Evolutionary conservation across 2,888 invertebrate species (phyloP), one percentile per base, ranked within the genome.

Genomic region (Trissolcus japonicus): DNA sequence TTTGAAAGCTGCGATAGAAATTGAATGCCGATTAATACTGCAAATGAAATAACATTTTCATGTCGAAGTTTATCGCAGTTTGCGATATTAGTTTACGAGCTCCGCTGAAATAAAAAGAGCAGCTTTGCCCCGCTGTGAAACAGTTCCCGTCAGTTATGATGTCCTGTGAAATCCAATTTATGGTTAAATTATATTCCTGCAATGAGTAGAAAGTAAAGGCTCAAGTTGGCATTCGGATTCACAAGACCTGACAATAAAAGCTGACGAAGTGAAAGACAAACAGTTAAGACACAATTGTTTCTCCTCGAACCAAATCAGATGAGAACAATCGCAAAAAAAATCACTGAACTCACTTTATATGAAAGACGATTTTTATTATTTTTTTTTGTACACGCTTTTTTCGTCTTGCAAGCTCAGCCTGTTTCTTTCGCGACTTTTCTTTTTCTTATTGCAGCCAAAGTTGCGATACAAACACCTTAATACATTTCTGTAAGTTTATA

Each of bases 101-200:
- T 40, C 4, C 2, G 6, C 11, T 40, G 35, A 61, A 61, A 61
- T 50, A 61, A 51, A 61, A 61, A 61, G 51, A 51, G 35, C 35
- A 35, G 35, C 35, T 35, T 35, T 35, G 35, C 25, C 25, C 6
- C 19, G 25, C 25, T 4, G 25, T 25, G 11, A 35, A 35, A 35
- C 35, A 35, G 25, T 25, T 60, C 46, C 51, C 40, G 61, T 51
- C 61, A 21, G 62, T 54, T 63, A 63, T 63, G 62, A 63, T 63
- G 35, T 63, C 55, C 55, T 46, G 63, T 9, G 46, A n/a, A 55
- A 63, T 63, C 55, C 63, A 46, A 63, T 63, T 63, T 63, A 63
- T 55, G 46, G 54, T 29, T 46, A 46, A 63, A 54, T 55, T 55
- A 63, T 63, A 54, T 63, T 63, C 53, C 46, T 55, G 35, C 54